phyloP scores from a whole-genome alignment of 2,113 vertebrate species.

The Ciconia boyciana region DNA sequence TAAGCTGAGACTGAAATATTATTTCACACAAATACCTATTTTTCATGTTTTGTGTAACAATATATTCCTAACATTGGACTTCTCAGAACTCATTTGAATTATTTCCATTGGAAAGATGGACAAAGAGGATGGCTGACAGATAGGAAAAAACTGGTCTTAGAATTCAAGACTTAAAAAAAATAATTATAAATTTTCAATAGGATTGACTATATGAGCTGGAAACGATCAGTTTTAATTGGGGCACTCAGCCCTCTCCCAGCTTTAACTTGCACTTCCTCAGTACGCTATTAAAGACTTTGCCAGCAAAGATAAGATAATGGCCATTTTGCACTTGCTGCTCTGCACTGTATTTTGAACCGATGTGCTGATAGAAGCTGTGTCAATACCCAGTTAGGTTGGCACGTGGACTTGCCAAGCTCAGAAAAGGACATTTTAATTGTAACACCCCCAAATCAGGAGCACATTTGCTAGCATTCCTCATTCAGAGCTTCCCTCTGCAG shows the following conservation, averaged over 20 bases:
- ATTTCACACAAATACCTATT: not conserved
- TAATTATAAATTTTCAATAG: not conserved
- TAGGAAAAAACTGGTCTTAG: not conserved
- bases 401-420: not conserved
- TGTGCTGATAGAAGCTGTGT: not conserved
- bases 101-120: not conserved
- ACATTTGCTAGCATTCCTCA: not conserved
- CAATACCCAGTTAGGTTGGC: not conserved
- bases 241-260: not conserved
- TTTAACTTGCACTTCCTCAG: not conserved
- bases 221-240: not conserved
- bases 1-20: not conserved
- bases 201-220: not conserved
- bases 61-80: not conserved
- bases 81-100: not conserved
- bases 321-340: not conserved
- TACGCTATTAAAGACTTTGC: not conserved
- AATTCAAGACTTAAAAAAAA: not conserved
- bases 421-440: not conserved
- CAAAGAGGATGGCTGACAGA: not conserved
- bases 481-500: not conserved
- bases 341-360: not conserved
- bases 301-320: not conserved
- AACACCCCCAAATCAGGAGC: not conserved
- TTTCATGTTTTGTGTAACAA: not conserved